Base-by-base conservation (phyloP, 53 echinoderm and acorn worm genomes). In the Echinarachnius parma region DNA sequence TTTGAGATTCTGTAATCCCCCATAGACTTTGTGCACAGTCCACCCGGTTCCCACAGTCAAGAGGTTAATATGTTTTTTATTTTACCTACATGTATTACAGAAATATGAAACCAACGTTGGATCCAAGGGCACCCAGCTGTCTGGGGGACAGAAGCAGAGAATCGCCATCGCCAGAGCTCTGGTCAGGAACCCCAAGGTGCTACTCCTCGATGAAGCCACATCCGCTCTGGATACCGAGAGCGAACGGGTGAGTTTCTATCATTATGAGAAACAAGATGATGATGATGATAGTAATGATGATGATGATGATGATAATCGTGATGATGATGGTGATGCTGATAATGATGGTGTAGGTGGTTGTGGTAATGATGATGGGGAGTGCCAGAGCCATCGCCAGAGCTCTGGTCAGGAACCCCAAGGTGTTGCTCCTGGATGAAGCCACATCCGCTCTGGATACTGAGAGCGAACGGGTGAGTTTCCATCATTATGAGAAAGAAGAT, bases 161-260 rank as follows among this genome's bases (percentile, higher is more conserved):
- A 86, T 92, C 5, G 92, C 92, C 66, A 92, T 92, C 18, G 92
- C 93, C 13, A 85, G 88, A 75, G 86, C 90, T 8, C 59, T 90
- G 29, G 81, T 87, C 39, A 70, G 90, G 39, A 94, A 94, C 70
- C 95, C 95, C 13, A 86, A 87, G 64, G 84, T 94, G 23, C 83
- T 94, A 11, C 82, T 94, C 21, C 80, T 94, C 53, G 95, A 94
- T 50, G 95, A 94, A 67, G 95, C 90, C 31, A 94, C 90, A 0
- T 90, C 89, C n/a, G 93, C 93, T 21, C 78, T 93, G 74, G 93
- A 93, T 64, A 89, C 89, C 16, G 93, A 93, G 62, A 93, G 93
- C 47, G 93, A 93, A 75, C 86, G 80, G 86, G 93, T 93, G 60
- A 60, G 86, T 28, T 23, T n/a, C n/a, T n/a, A n/a, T n/a, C n/a